A percentile compares a stretch with the other conserved stretches of the same genome.
Conservation (phyloP, 2,113 vertebrate species). For the Hypomesus transpacificus region DNA sequence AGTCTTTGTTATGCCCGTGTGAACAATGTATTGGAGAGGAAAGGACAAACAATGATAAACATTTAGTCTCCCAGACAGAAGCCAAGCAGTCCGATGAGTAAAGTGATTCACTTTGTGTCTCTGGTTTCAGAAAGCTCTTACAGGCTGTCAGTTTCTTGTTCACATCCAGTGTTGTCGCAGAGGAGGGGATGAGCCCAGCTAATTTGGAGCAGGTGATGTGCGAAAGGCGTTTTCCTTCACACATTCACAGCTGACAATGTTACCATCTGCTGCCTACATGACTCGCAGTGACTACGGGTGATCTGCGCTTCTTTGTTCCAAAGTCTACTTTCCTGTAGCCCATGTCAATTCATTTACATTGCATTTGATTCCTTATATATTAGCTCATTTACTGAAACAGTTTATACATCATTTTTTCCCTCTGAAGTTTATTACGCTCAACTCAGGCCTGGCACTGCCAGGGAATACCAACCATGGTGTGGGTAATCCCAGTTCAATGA, state of each 20-base stretch:
- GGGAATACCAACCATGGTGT: too few species aligned
- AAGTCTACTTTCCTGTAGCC: constrained; percentile 9
- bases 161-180: constrained; percentile 30
- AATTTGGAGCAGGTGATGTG: constrained; percentile 59
- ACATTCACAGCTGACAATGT: constrained; percentile 58
- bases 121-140: constrained; percentile 27
- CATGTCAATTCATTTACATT: constrained; percentile 32
- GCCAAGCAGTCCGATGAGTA: background rate
- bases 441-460: too few species aligned
- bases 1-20: background rate
- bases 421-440: too few species aligned
- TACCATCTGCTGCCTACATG: constrained; percentile 57
- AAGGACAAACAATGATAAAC: background rate
- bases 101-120: constrained; percentile 10
- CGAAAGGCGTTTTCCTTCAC: constrained; percentile 62
- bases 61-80: background rate
- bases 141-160: constrained; percentile 27
- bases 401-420: too few species aligned
- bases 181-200: constrained; percentile 28
- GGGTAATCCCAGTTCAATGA: too few species aligned
- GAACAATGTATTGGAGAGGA: background rate
- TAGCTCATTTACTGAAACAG: constrained; percentile 7
- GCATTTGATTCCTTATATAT: background rate
- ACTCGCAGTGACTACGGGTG: constrained; percentile 9
- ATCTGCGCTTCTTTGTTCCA: background rate